Evolutionary conservation across 1,140 invertebrate species (phyloP), one percentile per base, ranked within the genome.

Genomic region (Drosophila nannoptera): DNA sequence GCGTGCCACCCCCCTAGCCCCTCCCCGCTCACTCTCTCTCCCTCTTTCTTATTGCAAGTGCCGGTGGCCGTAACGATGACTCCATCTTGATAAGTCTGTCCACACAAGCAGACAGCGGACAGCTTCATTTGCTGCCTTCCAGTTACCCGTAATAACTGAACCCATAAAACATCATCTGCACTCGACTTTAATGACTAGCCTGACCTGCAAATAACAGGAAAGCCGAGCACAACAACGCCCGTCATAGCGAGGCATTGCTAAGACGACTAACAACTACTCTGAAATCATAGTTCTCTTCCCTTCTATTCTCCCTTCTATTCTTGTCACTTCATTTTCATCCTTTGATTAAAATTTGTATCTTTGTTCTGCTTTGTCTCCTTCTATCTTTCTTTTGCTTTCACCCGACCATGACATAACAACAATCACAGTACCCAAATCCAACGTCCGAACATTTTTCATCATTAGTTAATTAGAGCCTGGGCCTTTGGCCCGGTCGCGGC

Each of bases 401-500:
- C 55, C 22, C 32, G 4, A 22, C 2, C 7, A 46, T 61, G 46
- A 38, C 35, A 58, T 65, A 2, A 32, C 5, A 32, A 16, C 42
- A 35, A 40, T 48, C 22, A 68, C 50, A 64, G 50, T 40, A 35
- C 53, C 55, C 36, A 59, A 59, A 16, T 46, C 52, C 16, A 33
- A n/a, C 7, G 36, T 29, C 22, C 50, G 31, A 9, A 12, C 55
- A 82, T 81, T 75, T 77, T 77, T 81, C 68, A 72, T 81, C 81
- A 84, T 86, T 86, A 86, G 82, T 80, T 86, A 77, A 87, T 86
- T 86, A 81, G 43, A 54, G 66, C 65, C 56, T 45, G 43, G 35
- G 4, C 6, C 29, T 55, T 55, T 36, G 35, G 6, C 32, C 11
- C 46, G 9, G 38, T 7, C 4, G 31, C 6, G 5, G 31, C 7